Conservation (phyloP, 2,888 invertebrate species). For the Sepioteuthis lessoniana region DNA sequence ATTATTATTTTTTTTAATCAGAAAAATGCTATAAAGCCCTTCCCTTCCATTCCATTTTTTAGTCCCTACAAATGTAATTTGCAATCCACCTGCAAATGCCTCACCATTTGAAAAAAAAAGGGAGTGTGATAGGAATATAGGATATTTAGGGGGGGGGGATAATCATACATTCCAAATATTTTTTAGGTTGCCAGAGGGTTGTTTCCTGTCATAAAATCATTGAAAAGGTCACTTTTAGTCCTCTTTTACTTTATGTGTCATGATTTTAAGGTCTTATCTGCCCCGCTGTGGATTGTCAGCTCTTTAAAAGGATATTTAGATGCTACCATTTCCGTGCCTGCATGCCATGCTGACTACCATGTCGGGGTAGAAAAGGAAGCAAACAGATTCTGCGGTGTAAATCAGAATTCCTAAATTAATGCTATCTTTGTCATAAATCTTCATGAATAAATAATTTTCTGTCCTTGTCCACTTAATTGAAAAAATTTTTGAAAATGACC, state of each 20-base stretch:
- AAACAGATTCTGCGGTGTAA: neutral
- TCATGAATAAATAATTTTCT: neutral
- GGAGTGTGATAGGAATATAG: neutral
- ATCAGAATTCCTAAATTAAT: neutral
- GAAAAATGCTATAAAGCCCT: neutral
- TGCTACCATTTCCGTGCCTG: constrained; percentile 5
- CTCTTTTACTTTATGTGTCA: neutral
- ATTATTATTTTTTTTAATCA: neutral
- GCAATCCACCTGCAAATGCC: neutral
- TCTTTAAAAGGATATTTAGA: neutral
- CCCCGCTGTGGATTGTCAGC: neutral
- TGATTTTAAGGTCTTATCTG: neutral
- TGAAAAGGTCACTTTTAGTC: neutral
- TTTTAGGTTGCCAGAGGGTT: neutral
- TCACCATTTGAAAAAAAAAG: neutral
- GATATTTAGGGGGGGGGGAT: neutral
- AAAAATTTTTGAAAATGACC: too few relatives aligned
- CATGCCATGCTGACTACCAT: neutral
- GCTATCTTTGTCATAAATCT: neutral
- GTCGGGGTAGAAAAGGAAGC: neutral
- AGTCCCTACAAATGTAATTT: neutral
- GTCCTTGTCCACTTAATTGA: neutral
- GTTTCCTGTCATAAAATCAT: too few relatives aligned
- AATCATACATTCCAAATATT: neutral
- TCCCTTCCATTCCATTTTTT: neutral